phyloP scores from a whole-genome alignment of 2,113 vertebrate genomes.

The Clarias gariepinus region DNA sequence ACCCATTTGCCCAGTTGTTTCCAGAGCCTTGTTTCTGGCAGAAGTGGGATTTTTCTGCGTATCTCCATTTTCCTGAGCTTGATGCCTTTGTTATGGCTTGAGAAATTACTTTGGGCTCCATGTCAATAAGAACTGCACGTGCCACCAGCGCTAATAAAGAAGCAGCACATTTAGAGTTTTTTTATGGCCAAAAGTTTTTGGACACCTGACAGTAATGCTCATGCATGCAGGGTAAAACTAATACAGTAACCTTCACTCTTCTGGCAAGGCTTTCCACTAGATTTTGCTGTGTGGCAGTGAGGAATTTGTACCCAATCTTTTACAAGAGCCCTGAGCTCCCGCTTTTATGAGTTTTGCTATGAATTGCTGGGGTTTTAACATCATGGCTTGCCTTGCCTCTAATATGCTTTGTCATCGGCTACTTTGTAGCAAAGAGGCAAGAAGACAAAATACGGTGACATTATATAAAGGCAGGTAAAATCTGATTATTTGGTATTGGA shows the following conservation, averaged over 20 bases:
- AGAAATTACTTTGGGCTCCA: constrained; percentile 95
- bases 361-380: too few species aligned
- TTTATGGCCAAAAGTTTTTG: neutral
- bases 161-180: neutral
- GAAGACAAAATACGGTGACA: too few species aligned
- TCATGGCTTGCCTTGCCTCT: too few species aligned
- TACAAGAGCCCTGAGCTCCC: neutral
- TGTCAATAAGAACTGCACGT: constrained; percentile 89
- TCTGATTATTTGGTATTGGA: too few species aligned
- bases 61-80: constrained; percentile 83
- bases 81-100: constrained; percentile 78
- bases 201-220: neutral
- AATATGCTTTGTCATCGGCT: too few species aligned
- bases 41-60: constrained; percentile 77
- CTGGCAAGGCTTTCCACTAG: neutral
- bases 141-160: constrained; percentile 71
- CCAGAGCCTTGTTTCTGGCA: constrained; percentile 94
- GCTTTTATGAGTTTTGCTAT: too few species aligned
- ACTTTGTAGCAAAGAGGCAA: too few species aligned
- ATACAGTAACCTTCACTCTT: neutral
- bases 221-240: neutral
- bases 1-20: constrained; percentile 99
- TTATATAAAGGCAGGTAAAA: too few species aligned
- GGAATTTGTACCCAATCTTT: neutral
- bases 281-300: neutral